Base-by-base conservation (phyloP, 92 coral and sea anemone genomes). In the Parazoanthus swiftii region DNA sequence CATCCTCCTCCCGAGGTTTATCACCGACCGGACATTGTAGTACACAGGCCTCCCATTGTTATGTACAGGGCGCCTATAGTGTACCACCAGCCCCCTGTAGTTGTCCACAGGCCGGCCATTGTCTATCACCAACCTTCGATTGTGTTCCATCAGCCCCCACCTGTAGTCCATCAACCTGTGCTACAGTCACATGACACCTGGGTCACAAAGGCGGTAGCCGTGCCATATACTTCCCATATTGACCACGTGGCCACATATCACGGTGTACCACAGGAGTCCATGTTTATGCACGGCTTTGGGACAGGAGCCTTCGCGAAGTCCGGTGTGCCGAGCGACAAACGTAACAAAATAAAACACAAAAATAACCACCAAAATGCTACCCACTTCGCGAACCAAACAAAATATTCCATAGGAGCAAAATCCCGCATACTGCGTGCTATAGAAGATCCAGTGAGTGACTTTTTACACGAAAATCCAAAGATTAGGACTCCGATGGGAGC, bases 1-100 rank as follows among this genome's bases (percentile, higher is more conserved):
- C 99, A 97, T 85, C 99, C 99, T 50, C 99, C 99, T 37, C 99
- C 99, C 33, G 99, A 97, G 71, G 93, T 97, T 77, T 97, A 97
- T 81, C 99, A 97, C 92, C 94, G 99, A 4, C 98, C 99, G 20
- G 97, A 97, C 89, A 97, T 97, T 85, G 97, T 97, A 33, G 98
- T 97, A 2, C 99, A 97, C 63, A 95, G 99, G 88, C 94, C 99
- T 48, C 99, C 99, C 46, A 94, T 97, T 86, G 97, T 97, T 3
- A 93, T 97, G 77, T 96, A 95, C 80, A 96, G 99, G 38, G 97
- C 97, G 72, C 99, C 99, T 1, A 95, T 97, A 88, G 89, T 97
- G 35, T 97, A 97, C 79, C 99, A 97, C 79, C 99, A 97, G 81
- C 96, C 99, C n/a, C 97, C 99, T 23, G 99, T 97, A 9, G 98